phyloP scores from a whole-genome alignment of 37 sponge, comb jelly and placozoan genomes.

The Beroe forskalii region DNA sequence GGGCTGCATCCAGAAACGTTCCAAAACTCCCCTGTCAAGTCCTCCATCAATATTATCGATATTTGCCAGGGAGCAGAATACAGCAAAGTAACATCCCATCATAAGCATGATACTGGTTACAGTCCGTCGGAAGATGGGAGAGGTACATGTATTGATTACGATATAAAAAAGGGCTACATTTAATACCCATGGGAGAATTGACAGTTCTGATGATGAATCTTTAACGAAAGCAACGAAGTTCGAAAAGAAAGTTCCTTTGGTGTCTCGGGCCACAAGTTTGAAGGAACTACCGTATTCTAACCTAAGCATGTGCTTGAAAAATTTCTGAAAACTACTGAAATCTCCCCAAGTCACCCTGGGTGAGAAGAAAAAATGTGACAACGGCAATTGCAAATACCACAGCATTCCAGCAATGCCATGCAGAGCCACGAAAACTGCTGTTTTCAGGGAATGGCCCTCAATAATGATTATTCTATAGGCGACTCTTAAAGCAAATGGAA shows the following conservation, averaged over 20 bases:
- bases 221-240: constrained; percentile 47
- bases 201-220: constrained; percentile 50
- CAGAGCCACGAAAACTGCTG: neutral
- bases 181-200: neutral
- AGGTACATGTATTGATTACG: neutral
- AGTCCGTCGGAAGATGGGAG: too few species aligned
- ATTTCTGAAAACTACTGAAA: constrained; percentile 4
- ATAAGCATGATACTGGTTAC: neutral
- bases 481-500: constrained; percentile 32
- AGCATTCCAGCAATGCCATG: constrained; percentile 3
- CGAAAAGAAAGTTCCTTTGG: constrained; percentile 11
- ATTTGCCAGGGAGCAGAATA: constrained; percentile 43
- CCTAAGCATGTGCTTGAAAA: constrained; percentile 27
- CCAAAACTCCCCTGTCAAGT: constrained; percentile 31
- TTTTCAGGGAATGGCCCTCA: neutral
- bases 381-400: constrained; percentile 59
- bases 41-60: neutral
- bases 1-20: constrained; percentile 64
- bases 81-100: constrained; percentile 61
- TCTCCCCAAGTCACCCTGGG: constrained; percentile 61
- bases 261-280: constrained; percentile 17
- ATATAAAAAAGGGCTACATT: neutral
- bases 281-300: constrained; percentile 53
- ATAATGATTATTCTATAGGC: constrained; percentile 16
- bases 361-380: constrained; percentile 34